Conservation (phyloP, 2,113 vertebrate genomes). For the Silurus meridionalis region DNA sequence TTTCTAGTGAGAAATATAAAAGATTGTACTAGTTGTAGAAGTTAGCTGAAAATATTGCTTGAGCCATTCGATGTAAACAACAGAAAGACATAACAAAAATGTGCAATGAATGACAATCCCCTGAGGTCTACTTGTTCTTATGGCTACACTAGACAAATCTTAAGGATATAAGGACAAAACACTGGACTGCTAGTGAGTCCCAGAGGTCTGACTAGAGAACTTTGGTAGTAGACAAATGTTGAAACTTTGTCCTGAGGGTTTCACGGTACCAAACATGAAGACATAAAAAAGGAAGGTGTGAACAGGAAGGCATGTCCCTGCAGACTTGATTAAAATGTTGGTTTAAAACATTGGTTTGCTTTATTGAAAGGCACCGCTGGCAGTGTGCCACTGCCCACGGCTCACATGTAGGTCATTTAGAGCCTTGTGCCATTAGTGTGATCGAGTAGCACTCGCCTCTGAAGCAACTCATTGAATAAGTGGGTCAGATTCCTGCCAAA, state of each 20-base stretch:
- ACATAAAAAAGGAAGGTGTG: neutral
- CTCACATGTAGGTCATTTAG: constrained; percentile 38
- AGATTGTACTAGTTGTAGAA: neutral
- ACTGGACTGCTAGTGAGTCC: neutral
- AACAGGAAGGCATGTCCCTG: constrained; percentile 5
- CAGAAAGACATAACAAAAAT: neutral
- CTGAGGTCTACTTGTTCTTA: neutral
- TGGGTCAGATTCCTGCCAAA: constrained; percentile 35
- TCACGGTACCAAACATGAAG: neutral
- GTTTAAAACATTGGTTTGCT: neutral
- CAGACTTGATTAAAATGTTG: constrained; percentile 10
- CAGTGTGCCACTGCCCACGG: neutral
- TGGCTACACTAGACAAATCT: neutral
- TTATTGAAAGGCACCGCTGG: neutral
- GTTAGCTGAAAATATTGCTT: neutral
- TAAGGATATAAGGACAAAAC: neutral
- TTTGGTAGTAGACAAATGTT: neutral
- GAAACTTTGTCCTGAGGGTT: neutral
- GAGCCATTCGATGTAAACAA: neutral
- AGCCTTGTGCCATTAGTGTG: constrained; percentile 31
- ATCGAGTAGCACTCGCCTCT: constrained; percentile 33
- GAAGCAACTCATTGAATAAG: constrained; percentile 18
- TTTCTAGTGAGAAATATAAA: neutral
- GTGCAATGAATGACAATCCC: neutral
- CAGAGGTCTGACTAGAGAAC: neutral